Evolutionary conservation across 2,113 vertebrate species (phyloP).

Genomic region (Eulemur rufifrons): DNA sequence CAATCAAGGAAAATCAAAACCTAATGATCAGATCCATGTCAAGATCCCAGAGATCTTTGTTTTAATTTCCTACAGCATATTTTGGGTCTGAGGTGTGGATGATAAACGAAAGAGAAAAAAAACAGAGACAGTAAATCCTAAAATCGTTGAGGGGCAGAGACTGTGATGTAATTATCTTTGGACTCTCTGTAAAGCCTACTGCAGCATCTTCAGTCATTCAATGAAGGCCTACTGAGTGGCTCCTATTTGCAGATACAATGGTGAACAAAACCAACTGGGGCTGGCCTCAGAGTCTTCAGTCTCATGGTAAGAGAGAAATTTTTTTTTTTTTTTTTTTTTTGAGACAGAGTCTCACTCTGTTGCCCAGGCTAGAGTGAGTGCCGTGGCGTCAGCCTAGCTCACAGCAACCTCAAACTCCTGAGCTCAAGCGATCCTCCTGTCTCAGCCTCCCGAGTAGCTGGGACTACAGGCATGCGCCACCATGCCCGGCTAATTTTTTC

Average conservation of each 20-base stretch:
- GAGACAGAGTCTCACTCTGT: too few relatives aligned
- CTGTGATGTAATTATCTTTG: background rate
- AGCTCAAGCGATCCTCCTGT: too few relatives aligned
- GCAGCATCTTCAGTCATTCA: background rate
- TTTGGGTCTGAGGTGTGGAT: background rate
- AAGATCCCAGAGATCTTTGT: background rate
- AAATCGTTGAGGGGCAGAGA: background rate
- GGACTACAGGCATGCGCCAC: too few relatives aligned
- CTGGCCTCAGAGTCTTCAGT: background rate
- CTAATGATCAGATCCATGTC: background rate
- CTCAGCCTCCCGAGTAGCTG: too few relatives aligned
- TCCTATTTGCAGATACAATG: fast-evolving
- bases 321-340: too few relatives aligned
- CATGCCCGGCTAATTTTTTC: too few relatives aligned
- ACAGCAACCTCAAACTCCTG: too few relatives aligned
- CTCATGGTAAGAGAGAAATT: background rate
- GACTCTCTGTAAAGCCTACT: background rate
- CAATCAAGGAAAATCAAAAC: constrained; percentile 33
- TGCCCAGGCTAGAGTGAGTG: too few relatives aligned
- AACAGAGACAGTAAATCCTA: background rate
- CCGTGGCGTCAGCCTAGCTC: too few relatives aligned
- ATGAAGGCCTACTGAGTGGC: background rate
- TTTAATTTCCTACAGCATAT: background rate
- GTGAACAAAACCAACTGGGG: background rate
- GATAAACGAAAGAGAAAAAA: background rate